Conservation (phyloP, 2,797 vertebrate genomes). For the Numenius phaeopus region DNA sequence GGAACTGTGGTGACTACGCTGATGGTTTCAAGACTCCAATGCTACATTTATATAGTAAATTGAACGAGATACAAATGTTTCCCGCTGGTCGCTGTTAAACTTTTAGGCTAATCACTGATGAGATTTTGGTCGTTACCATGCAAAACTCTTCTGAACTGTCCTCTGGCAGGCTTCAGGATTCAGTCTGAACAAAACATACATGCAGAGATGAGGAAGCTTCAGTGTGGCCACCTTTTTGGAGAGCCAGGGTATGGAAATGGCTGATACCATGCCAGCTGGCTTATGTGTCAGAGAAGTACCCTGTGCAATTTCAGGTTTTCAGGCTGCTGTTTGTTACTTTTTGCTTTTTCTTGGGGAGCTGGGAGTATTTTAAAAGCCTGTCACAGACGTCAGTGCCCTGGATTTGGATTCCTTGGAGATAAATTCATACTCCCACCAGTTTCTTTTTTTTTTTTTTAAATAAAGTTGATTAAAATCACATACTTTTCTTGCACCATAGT, state of each 20-base stretch:
- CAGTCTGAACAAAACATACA: not conserved
- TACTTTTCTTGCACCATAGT: not conserved
- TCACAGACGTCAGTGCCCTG: not conserved
- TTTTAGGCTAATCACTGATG: not conserved
- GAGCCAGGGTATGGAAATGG: not conserved
- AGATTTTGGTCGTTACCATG: not conserved
- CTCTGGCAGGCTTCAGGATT: not conserved
- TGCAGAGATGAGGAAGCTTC: not conserved
- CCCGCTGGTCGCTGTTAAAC: not conserved
- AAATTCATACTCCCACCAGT: not conserved
- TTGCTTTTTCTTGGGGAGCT: not conserved
- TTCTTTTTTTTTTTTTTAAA: not conserved
- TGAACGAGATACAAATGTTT: not conserved
- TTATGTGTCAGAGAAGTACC: fast-evolving
- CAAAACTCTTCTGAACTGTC: not conserved
- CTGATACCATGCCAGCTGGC: not conserved
- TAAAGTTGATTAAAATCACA: not conserved
- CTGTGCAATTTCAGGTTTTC: not conserved
- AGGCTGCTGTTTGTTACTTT: not conserved
- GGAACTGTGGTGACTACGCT: not conserved
- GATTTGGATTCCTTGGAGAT: not conserved
- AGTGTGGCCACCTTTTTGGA: not conserved
- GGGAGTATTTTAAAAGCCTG: not conserved
- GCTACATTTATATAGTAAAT: not conserved
- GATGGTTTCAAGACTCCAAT: not conserved